Evolutionary conservation across 2,888 invertebrate species (phyloP).

Genomic region (Diadegma fenestrale): DNA sequence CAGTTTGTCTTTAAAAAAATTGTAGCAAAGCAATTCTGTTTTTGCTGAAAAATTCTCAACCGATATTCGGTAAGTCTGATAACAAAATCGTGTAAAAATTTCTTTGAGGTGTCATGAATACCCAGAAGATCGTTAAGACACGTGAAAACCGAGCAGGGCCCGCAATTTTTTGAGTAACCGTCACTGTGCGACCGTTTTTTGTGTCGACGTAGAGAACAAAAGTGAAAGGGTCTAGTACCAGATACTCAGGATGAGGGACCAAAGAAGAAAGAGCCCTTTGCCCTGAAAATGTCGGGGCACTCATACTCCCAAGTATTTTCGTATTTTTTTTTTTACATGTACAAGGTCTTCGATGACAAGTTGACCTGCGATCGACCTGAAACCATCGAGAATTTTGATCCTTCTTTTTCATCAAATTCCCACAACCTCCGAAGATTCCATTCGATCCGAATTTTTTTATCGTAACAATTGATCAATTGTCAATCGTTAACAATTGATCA

Average conservation of each 20-base stretch:
- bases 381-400: neutral
- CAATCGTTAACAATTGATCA: no score
- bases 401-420: neutral
- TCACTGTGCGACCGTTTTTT: slow-evolving; percentile 44
- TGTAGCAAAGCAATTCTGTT: neutral
- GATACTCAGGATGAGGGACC: slow-evolving; percentile 7
- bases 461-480: neutral
- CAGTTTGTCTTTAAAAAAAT: neutral
- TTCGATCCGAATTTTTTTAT: neutral
- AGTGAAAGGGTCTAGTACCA: slow-evolving; percentile 25
- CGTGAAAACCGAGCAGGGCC: slow-evolving; percentile 6
- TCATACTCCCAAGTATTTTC: slow-evolving; percentile 6
- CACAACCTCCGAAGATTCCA: neutral
- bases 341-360: neutral
- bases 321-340: neutral
- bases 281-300: neutral
- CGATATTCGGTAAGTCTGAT: neutral
- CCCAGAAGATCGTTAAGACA: slow-evolving; percentile 22
- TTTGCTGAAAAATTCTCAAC: neutral
- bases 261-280: slow-evolving; percentile 13
- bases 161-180: slow-evolving; percentile 42
- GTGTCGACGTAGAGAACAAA: slow-evolving; percentile 20
- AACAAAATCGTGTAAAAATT: slow-evolving; percentile 21
- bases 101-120: slow-evolving; percentile 15
- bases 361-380: neutral